Evolutionary conservation across 2,113 vertebrate species (phyloP).

Genomic region (Phycodurus eques): DNA sequence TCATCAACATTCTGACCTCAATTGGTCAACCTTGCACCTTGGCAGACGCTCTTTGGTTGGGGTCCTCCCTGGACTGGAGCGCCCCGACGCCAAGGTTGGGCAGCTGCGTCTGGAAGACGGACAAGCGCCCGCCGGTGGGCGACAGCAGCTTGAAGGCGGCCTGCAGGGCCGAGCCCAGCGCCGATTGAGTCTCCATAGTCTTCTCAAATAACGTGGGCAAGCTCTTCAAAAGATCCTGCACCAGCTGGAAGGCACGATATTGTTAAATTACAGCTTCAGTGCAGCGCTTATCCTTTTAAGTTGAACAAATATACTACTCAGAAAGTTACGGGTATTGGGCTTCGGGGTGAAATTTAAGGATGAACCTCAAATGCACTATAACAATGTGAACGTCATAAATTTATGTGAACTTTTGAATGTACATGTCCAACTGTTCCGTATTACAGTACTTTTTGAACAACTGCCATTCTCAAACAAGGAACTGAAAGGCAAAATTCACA

Average conservation of each 20-base stretch:
- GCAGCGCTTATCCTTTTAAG: neutral
- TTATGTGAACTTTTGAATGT: too few relatives aligned
- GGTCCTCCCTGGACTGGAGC: constrained; percentile 88
- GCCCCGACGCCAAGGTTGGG: constrained; percentile 88
- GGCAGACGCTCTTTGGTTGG: constrained; percentile 85
- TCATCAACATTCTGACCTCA: neutral
- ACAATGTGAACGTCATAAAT: too few relatives aligned
- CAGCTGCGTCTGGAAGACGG: constrained; percentile 95
- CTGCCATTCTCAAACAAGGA: too few relatives aligned
- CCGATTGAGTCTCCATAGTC: constrained; percentile 93
- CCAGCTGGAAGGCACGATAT: constrained; percentile 74
- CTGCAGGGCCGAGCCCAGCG: constrained; percentile 90
- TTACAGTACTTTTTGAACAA: too few relatives aligned
- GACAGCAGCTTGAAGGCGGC: constrained; percentile 93
- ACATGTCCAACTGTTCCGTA: too few relatives aligned
- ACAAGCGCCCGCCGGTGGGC: constrained; percentile 89
- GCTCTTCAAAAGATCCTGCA: constrained; percentile 88
- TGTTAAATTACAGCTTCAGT: too few relatives aligned
- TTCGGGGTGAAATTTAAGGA: too few relatives aligned
- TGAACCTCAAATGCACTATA: too few relatives aligned
- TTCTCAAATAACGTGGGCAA: constrained; percentile 90
- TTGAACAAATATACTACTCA: neutral
- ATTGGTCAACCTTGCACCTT: constrained; percentile 75
- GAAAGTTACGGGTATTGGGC: neutral
- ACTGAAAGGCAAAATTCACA: too few relatives aligned